Conservation (phyloP, 1,140 invertebrate species). For the Euschistus heros region DNA sequence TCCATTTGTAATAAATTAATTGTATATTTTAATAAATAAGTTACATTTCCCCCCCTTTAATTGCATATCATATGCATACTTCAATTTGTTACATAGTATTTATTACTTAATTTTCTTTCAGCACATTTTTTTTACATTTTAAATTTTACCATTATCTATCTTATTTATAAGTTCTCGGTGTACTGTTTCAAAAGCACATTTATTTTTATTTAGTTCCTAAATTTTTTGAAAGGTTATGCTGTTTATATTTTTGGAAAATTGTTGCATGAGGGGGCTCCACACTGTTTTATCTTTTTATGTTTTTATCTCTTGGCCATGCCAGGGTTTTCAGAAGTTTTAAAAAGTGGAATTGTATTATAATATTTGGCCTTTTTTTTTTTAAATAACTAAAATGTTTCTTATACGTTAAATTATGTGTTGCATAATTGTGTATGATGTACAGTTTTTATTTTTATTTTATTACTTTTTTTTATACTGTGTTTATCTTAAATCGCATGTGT, state of each 20-base stretch:
- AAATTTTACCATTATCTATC: too few species aligned
- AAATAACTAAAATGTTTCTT: slow-evolving; percentile 10
- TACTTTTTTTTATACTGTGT: slow-evolving; percentile 6
- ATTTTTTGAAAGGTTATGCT: slow-evolving; percentile 8
- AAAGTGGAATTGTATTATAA: slow-evolving; percentile 14
- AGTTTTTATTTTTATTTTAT: slow-evolving; percentile 15
- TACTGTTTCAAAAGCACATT: too few species aligned
- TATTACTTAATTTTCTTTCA: too few species aligned
- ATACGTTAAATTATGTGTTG: slow-evolving; percentile 23
- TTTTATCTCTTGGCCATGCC: slow-evolving; percentile 25
- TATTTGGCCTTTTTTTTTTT: slow-evolving; percentile 8
- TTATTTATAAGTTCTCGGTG: too few species aligned
- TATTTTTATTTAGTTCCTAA: too few species aligned
- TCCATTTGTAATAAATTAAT: neutral
- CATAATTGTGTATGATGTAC: slow-evolving; percentile 27
- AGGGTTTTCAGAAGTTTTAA: slow-evolving; percentile 14
- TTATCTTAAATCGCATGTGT: slow-evolving; percentile 15
- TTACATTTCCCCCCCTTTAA: neutral
- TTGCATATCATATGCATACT: too few species aligned
- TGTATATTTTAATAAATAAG: neutral
- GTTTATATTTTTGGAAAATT: slow-evolving; percentile 11
- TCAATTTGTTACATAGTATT: too few species aligned
- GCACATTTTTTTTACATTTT: too few species aligned
- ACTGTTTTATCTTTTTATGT: slow-evolving; percentile 12
- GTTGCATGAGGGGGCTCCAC: slow-evolving; percentile 22